Conservation (phyloP, 1,140 invertebrate genomes). For the Subanguina moxae region DNA sequence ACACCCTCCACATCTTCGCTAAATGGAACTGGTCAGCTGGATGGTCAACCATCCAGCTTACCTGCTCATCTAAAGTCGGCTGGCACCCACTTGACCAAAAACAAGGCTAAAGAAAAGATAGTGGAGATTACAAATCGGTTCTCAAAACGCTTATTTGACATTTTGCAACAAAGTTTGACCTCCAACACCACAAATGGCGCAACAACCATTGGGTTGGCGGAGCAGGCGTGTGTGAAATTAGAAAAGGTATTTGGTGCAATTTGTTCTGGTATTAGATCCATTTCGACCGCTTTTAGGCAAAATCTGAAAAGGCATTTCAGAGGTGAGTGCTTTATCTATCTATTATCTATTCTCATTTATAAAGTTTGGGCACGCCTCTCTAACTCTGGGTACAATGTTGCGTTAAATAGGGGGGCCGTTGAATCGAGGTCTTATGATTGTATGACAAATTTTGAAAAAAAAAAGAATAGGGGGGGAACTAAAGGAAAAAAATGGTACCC, state of each 20-base stretch:
- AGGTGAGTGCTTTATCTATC: too few species aligned
- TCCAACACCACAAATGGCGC: background rate
- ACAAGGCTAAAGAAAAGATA: background rate
- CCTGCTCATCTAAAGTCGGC: background rate
- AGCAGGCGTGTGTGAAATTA: background rate
- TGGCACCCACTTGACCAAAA: background rate
- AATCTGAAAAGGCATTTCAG: too few species aligned
- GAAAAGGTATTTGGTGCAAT: background rate
- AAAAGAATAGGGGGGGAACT: too few species aligned
- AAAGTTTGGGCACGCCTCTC: too few species aligned
- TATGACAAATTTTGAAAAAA: too few species aligned
- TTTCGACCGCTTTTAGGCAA: too few species aligned
- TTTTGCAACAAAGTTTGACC: background rate
- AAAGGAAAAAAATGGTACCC: too few species aligned
- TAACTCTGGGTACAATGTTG: too few species aligned
- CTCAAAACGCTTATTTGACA: background rate
- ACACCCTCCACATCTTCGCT: background rate
- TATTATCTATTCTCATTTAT: too few species aligned
- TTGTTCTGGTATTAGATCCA: too few species aligned
- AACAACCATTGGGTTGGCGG: background rate
- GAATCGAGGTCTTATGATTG: too few species aligned
- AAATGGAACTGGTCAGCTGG: background rate
- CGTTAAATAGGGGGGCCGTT: too few species aligned
- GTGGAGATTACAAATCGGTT: conserved; percentile 4
- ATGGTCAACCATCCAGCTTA: background rate